These are phyloP conservation scores for Aethina tumida DNA, from an alignment of 1,140 invertebrate species.

Conservation along the genomic window DNA sequence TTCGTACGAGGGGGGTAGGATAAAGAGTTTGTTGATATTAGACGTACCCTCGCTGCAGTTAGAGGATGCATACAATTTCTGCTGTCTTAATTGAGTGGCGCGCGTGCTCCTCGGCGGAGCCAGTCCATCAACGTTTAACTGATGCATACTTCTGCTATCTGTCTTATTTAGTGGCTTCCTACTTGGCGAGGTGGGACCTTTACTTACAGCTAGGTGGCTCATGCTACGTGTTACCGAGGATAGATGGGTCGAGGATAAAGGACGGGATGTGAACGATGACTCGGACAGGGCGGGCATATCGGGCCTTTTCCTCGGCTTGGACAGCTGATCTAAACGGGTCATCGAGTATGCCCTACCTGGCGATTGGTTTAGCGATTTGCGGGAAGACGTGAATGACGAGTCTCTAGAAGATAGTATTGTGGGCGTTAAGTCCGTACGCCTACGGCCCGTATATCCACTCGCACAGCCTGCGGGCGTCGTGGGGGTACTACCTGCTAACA, in stretches of 20 bases:
- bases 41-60: constrained; percentile 30
- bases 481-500: constrained; percentile 23
- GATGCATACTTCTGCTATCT: constrained; percentile 53
- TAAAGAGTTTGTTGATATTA: background rate
- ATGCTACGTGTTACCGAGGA: constrained; percentile 51
- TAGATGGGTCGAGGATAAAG: constrained; percentile 21
- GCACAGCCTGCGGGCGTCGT: constrained; percentile 44
- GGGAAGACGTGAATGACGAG: constrained; percentile 40
- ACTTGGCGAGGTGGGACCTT: constrained; percentile 19
- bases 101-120: constrained; percentile 30
- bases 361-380: constrained; percentile 52
- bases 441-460: constrained; percentile 59
- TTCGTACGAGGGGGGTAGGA: too few species aligned
- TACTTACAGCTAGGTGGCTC: constrained; percentile 48
- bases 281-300: constrained; percentile 45
- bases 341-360: constrained; percentile 86
- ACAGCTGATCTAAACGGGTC: constrained; percentile 78
- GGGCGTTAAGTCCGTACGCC: constrained; percentile 82
- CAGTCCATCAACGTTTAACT: constrained; percentile 41
- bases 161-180: constrained; percentile 28
- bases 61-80: constrained; percentile 25
- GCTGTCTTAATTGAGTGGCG: constrained; percentile 32
- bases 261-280: constrained; percentile 24
- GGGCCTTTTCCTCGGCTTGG: constrained; percentile 55
- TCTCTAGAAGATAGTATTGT: constrained; percentile 69